Evolutionary conservation across 2,113 vertebrate species (phyloP), one percentile per base, ranked within the genome.

Genomic region (Tringa solitaria): DNA sequence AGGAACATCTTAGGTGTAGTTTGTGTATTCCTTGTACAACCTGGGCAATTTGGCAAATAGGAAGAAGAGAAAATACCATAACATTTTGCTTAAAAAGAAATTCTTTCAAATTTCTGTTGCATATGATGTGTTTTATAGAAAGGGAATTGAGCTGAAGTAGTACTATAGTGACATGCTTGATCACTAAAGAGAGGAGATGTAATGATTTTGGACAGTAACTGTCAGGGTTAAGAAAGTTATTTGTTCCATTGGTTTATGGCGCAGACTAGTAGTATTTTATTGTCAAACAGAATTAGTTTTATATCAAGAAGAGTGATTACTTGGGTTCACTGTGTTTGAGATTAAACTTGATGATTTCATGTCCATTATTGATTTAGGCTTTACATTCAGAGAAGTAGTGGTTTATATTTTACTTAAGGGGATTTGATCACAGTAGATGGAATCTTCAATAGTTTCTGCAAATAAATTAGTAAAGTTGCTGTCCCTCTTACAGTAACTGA

Each of bases 321-420:
- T 96, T 48, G 65, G 76, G 61, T 93, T 96, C 76, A 50, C 92
- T 79, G 84, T 91, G 82, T 94, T 95, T 96, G 94, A 97, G 96
- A 97, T 97, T 97, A 97, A 97, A 97, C 82, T 93, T 96, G 96
- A 96, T 96, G 96, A 97, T 97, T 97, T 95, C 95, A 70, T 97
- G 95, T 97, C 96, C 89, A 89, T 97, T 97, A 97, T 97, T 97
- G 97, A 97, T 96, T 96, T 93, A 65, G 89, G 89, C 93, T 96
- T 93, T 97, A 83, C 90, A 95, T 96, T 96, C 89, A 72, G 93
- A 84, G 92, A 69, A 89, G 93, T 14, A 82, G 87, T 1, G 10
- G 92, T 97, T 97, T 96, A 93, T 96, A 96, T 97, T 97, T 97
- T 93, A 96, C 96, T 97, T 97, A 92, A 85, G 94, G 95, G 95